phyloP scores from a whole-genome alignment of 2,888 invertebrate species.

The Thecocarcelia acutangulata region DNA sequence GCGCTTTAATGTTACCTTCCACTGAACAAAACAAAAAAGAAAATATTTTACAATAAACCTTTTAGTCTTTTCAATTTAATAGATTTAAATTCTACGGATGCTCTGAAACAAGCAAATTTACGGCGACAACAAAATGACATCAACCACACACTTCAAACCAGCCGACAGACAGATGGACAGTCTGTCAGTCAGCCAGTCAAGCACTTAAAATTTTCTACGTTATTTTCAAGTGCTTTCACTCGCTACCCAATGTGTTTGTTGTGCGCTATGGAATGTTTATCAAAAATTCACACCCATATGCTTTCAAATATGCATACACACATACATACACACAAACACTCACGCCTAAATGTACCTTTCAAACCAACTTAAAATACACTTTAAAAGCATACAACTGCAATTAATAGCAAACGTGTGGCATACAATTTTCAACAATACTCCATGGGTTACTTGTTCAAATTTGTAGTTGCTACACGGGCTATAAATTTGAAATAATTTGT shows the following conservation, averaged over 20 bases:
- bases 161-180: no score
- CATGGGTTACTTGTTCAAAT: slow-evolving; percentile 22
- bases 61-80: background rate
- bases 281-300: slow-evolving; percentile 57
- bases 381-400: slow-evolving; percentile 18
- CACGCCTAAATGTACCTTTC: background rate
- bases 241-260: slow-evolving; percentile 8
- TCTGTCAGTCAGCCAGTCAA: background rate
- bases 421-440: slow-evolving; percentile 3
- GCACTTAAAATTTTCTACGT: slow-evolving; percentile 17
- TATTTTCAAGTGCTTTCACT: slow-evolving; percentile 20
- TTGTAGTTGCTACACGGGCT: slow-evolving; percentile 10
- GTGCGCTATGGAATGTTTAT: slow-evolving; percentile 30
- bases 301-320: background rate
- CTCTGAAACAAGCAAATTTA: slow-evolving; percentile 8
- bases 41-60: background rate
- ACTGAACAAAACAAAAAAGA: slow-evolving; percentile 10
- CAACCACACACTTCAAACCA: background rate
- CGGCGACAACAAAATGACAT: background rate
- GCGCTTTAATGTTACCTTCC: slow-evolving; percentile 44
- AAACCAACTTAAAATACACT: background rate
- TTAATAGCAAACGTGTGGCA: slow-evolving; percentile 31
- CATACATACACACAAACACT: background rate
- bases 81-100: background rate
- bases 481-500: slow-evolving; percentile 40